phyloP scores from a whole-genome alignment of 2,888 invertebrate genomes.

The Lepidocyrtinus sp. region DNA sequence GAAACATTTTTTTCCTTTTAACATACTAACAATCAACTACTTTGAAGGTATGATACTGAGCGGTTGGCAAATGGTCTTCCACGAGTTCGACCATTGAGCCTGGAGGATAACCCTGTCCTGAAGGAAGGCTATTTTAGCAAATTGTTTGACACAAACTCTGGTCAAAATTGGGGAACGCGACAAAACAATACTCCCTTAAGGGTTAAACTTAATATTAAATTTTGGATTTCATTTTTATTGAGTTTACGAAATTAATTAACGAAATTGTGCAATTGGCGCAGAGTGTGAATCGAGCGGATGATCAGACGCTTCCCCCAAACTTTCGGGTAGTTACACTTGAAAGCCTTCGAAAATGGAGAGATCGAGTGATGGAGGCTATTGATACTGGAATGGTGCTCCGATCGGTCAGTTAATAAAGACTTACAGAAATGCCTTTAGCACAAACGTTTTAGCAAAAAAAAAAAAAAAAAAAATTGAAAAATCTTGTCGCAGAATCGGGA shows the following conservation, averaged over 20 bases:
- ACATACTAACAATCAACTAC: background rate
- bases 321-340: slow-evolving; percentile 19
- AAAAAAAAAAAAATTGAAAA: no score
- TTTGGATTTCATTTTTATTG: background rate
- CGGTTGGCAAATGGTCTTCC: slow-evolving; percentile 27
- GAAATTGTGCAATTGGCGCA: background rate
- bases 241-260: background rate
- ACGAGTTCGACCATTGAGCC: slow-evolving; percentile 31
- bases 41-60: slow-evolving; percentile 38
- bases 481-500: no score
- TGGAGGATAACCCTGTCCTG: slow-evolving; percentile 15
- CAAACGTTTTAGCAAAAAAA: slow-evolving; percentile 75
- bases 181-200: slow-evolving; percentile 1
- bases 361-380: slow-evolving; percentile 41
- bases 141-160: no score
- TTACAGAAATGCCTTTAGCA: slow-evolving; percentile 37
- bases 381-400: slow-evolving; percentile 27
- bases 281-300: background rate
- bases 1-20: background rate
- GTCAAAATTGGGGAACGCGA: slow-evolving; percentile 9
- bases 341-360: slow-evolving; percentile 1
- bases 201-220: slow-evolving; percentile 13
- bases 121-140: slow-evolving; percentile 44
- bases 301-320: slow-evolving; percentile 15
- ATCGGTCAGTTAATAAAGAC: slow-evolving; percentile 1